A percentile compares a stretch with the other conserved stretches of the same genome.
These are phyloP conservation scores for Virgularia gustaviana DNA, from an alignment of 92 coral and sea anemone species.

Conservation along the genomic window DNA sequence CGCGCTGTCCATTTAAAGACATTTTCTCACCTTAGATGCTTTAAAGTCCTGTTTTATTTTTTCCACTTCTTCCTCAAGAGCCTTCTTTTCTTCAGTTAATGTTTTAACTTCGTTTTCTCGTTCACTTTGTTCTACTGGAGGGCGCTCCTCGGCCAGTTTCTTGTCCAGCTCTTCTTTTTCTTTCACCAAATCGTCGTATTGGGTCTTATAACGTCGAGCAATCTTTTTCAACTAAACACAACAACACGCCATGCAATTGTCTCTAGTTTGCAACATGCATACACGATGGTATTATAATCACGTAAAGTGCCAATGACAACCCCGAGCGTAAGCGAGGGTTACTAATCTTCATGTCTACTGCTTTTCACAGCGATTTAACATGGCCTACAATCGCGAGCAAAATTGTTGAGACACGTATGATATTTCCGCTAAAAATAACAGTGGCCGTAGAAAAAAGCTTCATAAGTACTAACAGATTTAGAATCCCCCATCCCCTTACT, in stretches of 20 bases:
- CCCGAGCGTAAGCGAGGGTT: too few species aligned
- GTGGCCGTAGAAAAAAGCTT: too few species aligned
- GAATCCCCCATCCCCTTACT: too few species aligned
- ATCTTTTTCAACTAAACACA: conserved; percentile 75
- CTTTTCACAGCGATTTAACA: too few species aligned
- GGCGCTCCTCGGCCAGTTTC: conserved; percentile 58
- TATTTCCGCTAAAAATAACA: too few species aligned
- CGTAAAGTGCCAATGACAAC: neutral
- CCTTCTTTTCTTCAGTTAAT: conserved; percentile 61
- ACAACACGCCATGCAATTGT: too few species aligned
- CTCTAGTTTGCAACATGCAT: neutral
- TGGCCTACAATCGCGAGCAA: too few species aligned
- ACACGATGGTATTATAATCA: neutral
- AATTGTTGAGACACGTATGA: too few species aligned
- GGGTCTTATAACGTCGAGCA: conserved; percentile 92
- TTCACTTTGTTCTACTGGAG: conserved; percentile 25
- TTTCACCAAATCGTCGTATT: conserved; percentile 66
- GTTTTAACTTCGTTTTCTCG: conserved; percentile 66
- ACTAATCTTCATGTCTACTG: too few species aligned
- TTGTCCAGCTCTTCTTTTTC: conserved; percentile 65
- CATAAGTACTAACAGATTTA: too few species aligned
- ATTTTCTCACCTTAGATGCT: conserved; percentile 70
- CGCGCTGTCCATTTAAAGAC: too few species aligned
- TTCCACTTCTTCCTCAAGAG: conserved; percentile 65
- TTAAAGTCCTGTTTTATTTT: conserved; percentile 60